Base-by-base conservation (phyloP, 2,797 vertebrate genomes). In the Zalophus californianus region DNA sequence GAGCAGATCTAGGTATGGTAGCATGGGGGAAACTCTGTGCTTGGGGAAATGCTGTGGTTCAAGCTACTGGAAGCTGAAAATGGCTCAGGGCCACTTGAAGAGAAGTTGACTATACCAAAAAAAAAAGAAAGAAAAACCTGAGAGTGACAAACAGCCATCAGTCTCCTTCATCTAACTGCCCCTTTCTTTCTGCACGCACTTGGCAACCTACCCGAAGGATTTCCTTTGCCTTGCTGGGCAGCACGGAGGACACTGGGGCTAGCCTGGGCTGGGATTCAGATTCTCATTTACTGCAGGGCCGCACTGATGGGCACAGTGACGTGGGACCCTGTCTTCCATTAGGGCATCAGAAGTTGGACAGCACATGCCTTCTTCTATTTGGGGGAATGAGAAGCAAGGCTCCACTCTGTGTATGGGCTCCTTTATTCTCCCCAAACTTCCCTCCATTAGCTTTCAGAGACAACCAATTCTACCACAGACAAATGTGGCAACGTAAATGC, bases 391-490 rank as follows among this genome's bases (percentile, higher is more conserved):
- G 70, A n/a, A 79, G 7, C 20, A 91, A 38, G 27, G 25, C 7
- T 52, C 84, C 91, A 21, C 12, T 44, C 16, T 20, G 9, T 32
- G 2, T 27, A 7, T 9, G 70, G 35, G 14, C 10, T 62, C 20
- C 14, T 4, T 16, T 56, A 70, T 58, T 20, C 84, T 77, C 68
- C 14, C 66, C 44, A 62, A 77, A 7, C 14, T 25, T 87, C 6
- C 48, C 32, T 60, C n/a, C 58, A 13, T 20, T 50, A 48, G 18
- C 11, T 44, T 77, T 23, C 41, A 58, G 62, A 90, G 29, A 56
- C 12, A 68, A 79, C 0, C 10, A 68, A 62, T 1, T 5, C 48
- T 66, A 38, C 9, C 3, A 4, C 2, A 3, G 3, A 23, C 13
- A 41, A 92, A 75, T 52, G 9, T 2, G 6, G 9, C 44, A 64